A percentile compares a stretch with the other conserved stretches of the same genome.
Evolutionary conservation across 2,797 vertebrate species (phyloP).

Genomic region (Ctenochaetus hawaiiensis): DNA sequence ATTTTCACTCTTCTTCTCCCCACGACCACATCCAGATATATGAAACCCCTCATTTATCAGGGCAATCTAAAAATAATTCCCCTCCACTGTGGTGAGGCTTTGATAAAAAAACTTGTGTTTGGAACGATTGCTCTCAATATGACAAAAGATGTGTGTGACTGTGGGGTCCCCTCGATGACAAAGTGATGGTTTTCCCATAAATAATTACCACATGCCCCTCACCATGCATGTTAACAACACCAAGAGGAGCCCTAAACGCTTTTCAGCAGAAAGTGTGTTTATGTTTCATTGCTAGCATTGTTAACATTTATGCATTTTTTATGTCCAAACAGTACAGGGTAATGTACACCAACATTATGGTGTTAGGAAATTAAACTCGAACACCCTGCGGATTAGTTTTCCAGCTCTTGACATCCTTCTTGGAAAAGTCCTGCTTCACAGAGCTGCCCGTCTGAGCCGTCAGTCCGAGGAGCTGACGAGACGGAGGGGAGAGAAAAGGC

Average conservation of each 20-base stretch:
- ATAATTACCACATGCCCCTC: slow-evolving; percentile 58
- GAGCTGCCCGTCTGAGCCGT: slow-evolving; percentile 52
- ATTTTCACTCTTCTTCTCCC: slow-evolving; percentile 52
- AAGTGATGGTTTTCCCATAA: slow-evolving; percentile 42
- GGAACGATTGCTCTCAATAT: slow-evolving; percentile 54
- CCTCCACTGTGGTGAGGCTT: slow-evolving; percentile 58
- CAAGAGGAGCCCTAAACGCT: slow-evolving; percentile 42
- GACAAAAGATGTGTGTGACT: slow-evolving; percentile 61
- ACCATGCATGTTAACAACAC: slow-evolving; percentile 59
- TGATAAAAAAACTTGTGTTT: slow-evolving; percentile 75
- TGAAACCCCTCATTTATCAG: slow-evolving; percentile 82
- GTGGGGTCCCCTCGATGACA: slow-evolving; percentile 37
- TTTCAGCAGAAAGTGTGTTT: slow-evolving; percentile 47
- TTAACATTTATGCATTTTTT: slow-evolving; percentile 39
- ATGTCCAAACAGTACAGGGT: slow-evolving; percentile 31
- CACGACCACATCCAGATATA: slow-evolving; percentile 83
- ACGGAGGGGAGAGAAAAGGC: slow-evolving; percentile 32
- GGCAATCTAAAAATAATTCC: slow-evolving; percentile 83
- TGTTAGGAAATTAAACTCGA: slow-evolving; percentile 68
- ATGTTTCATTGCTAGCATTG: slow-evolving; percentile 28
- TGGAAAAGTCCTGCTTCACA: slow-evolving; percentile 57
- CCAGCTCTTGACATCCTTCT: slow-evolving; percentile 63
- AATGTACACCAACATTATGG: slow-evolving; percentile 62
- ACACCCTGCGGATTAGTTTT: slow-evolving; percentile 62
- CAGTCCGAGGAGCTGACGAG: slow-evolving; percentile 42